phyloP scores from a whole-genome alignment of 2,113 vertebrate species.

The Alectura lathami region DNA sequence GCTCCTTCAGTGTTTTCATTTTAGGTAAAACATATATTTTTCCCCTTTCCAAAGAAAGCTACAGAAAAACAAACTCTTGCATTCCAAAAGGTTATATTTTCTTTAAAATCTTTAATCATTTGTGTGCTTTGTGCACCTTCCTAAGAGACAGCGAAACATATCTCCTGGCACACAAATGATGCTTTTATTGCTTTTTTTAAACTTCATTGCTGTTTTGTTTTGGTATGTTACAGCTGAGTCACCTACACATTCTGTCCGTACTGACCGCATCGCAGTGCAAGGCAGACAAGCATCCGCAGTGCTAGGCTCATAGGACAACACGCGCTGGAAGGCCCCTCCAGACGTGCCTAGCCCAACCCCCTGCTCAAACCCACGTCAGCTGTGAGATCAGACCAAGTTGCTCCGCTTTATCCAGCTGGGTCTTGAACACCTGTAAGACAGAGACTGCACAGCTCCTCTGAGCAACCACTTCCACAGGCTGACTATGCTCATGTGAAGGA shows the following conservation, averaged over 20 bases:
- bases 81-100: not conserved
- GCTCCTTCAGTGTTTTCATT: not conserved
- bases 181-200: too few relatives aligned
- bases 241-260: not conserved
- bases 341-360: not conserved
- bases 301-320: not conserved
- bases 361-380: not conserved
- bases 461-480: not conserved
- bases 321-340: not conserved
- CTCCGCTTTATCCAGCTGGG: not conserved
- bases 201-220: not conserved
- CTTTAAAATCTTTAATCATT: not conserved
- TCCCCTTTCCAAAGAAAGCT: not conserved
- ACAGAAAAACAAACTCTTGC: not conserved
- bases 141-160: not conserved
- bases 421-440: not conserved
- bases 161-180: not conserved
- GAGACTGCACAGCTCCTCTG: not conserved
- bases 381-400: not conserved
- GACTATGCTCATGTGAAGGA: rapidly evolving
- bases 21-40: not conserved
- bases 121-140: not conserved
- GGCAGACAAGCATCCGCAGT: not conserved
- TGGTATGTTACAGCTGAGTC: not conserved
- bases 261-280: not conserved